Evolutionary conservation across 1,140 invertebrate genomes (phyloP).

Genomic region (Hyles vespertilio): DNA sequence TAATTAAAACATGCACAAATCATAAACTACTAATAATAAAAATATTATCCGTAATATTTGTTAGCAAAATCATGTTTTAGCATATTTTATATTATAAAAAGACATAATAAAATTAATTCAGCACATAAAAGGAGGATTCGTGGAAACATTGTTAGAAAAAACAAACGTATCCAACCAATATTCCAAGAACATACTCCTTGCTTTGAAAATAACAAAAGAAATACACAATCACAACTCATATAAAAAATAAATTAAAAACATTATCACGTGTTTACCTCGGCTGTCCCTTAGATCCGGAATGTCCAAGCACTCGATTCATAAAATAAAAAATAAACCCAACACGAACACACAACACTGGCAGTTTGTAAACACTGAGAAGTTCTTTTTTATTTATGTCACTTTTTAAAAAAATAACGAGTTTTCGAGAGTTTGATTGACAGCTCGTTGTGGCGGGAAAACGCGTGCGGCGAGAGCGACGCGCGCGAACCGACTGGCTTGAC

Average conservation of each 20-base stretch:
- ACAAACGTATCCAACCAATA: no score
- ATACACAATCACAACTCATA: conserved; percentile 6
- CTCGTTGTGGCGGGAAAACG: conserved; percentile 20
- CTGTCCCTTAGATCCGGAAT: conserved; percentile 39
- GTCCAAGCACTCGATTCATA: conserved; percentile 21
- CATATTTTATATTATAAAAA: no score
- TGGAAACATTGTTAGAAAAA: no score
- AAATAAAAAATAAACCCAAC: conserved; percentile 26
- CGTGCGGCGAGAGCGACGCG: conserved; percentile 23
- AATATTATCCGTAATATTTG: no score
- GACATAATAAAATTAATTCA: no score
- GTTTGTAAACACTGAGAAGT: conserved; percentile 39
- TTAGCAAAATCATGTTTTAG: no score
- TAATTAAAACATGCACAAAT: no score
- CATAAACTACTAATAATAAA: no score
- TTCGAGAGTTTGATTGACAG: conserved; percentile 20
- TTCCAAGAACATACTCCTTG: no score
- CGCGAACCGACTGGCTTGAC: conserved; percentile 29
- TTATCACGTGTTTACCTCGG: conserved; percentile 42
- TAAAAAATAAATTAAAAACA: conserved; percentile 37
- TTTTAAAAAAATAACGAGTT: conserved; percentile 27
- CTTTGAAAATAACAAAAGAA: conserved; percentile 9
- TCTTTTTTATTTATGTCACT: conserved; percentile 30
- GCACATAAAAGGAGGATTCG: no score
- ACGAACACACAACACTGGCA: conserved; percentile 37